Evolutionary conservation across 1,140 invertebrate species (phyloP), one percentile per base, ranked within the genome.

Genomic region (Pseudomyrmex flavicornis): DNA sequence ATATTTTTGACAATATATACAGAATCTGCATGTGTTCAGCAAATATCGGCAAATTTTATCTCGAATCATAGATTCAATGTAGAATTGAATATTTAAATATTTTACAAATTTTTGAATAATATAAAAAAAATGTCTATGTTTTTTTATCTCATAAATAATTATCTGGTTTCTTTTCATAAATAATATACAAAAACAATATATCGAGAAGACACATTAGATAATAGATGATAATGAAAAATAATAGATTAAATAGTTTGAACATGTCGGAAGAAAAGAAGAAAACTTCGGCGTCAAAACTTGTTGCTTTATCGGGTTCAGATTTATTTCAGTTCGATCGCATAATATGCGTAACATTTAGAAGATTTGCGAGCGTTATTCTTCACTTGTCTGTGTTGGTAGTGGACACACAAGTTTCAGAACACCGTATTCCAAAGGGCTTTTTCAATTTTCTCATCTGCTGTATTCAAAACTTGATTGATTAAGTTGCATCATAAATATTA

Each of bases 381-480:
- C 48, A 62, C 8, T 56, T 35, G 15, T 56, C 13, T 26, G 44
- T 75, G 50, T 66, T 82, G 75, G 56, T 52, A 48, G 59, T 80
- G 76, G 74, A 85, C 17, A 26, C 76, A 26, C 72, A 85, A 85
- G 73, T 85, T 87, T 85, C 86, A 69, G 72, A 82, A 88, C 87
- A 88, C 76, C 87, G 87, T 62, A 88, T 87, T 85, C 68, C 58
- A 68, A 63, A 83, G 83, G 83, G 15, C 48, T 80, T 79, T 70
- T 79, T 48, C 26, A 26, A 26, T 69, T 12, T 26, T 58, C 1
- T 15, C 35, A 35, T 35, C 35, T 35, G 5, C 35, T 35, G 5
- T 35, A 35, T 35, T 35, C 35, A 35, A 35, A 35, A 35, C 35
- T 35, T 35, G 35, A 35, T 35, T 35, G 5, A 35, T 7, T 35